Percentiles rank a stretch among this genome's conserved stretches.
phyloP scores from a whole-genome alignment of 2,888 invertebrate genomes.

The Chymomyza caudatula region DNA sequence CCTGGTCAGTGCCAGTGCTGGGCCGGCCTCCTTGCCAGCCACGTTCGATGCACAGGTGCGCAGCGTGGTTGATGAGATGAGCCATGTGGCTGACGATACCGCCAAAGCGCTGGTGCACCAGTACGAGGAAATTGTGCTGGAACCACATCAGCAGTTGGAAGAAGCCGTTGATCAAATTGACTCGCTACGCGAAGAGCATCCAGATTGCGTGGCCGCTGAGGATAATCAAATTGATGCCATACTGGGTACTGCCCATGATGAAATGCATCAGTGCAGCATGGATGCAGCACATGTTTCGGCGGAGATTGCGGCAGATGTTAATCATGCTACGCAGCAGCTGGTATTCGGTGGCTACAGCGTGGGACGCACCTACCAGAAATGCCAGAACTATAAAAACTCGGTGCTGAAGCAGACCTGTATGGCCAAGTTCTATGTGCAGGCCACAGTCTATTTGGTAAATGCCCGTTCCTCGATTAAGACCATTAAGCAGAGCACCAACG shows the following conservation, averaged over 20 bases:
- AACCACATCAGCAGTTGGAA: conserved; percentile 60
- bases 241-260: conserved; percentile 49
- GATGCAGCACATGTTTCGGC: conserved; percentile 60
- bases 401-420: conserved; percentile 47
- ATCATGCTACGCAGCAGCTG: conserved; percentile 59
- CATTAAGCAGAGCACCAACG: conserved; percentile 49
- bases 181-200: conserved; percentile 40
- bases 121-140: conserved; percentile 53
- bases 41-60: conserved; percentile 41
- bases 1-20: conserved; percentile 29
- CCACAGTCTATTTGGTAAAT: conserved; percentile 42
- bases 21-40: conserved; percentile 14
- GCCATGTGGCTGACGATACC: conserved; percentile 43
- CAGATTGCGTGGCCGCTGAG: conserved; percentile 58
- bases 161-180: conserved; percentile 52
- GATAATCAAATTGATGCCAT: conserved; percentile 40
- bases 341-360: conserved; percentile 56
- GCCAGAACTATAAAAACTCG: conserved; percentile 45
- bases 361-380: conserved; percentile 44
- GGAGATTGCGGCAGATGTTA: conserved; percentile 59
- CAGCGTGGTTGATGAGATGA: conserved; percentile 41
- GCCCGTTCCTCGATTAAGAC: conserved; percentile 57
- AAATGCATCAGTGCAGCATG: conserved; percentile 51
- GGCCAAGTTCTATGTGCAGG: conserved; percentile 49
- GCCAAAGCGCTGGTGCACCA: conserved; percentile 49